Evolutionary conservation across 2,888 invertebrate species (phyloP).

Genomic region (Panzeria rudis): DNA sequence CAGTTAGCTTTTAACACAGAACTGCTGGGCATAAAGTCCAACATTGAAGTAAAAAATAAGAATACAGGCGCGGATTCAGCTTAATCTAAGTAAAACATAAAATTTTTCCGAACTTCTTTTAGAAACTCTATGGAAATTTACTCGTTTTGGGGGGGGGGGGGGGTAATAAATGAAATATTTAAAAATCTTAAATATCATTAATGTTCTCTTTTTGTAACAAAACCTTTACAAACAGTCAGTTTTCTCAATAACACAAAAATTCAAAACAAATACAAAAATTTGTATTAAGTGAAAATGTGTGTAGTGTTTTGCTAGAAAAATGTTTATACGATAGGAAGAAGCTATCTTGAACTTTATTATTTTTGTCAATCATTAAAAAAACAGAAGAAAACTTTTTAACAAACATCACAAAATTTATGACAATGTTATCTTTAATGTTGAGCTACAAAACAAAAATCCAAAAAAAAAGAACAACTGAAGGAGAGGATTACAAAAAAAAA

Average conservation of each 20-base stretch:
- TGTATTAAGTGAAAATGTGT: slow-evolving; percentile 60
- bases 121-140: too few relatives aligned
- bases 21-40: not conserved
- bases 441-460: slow-evolving; percentile 41
- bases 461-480: slow-evolving; percentile 15
- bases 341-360: slow-evolving; percentile 29
- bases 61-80: too few relatives aligned
- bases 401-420: slow-evolving; percentile 70
- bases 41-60: not conserved
- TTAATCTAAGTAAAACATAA: not conserved
- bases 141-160: too few relatives aligned
- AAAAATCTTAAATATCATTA: slow-evolving; percentile 60
- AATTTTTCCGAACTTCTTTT: too few relatives aligned
- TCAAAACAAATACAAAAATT: slow-evolving; percentile 5
- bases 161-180: slow-evolving; percentile 55
- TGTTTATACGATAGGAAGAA: too few relatives aligned
- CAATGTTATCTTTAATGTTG: slow-evolving; percentile 67
- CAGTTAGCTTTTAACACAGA: not conserved
- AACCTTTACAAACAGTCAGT: not conserved
- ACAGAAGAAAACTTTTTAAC: slow-evolving; percentile 33
- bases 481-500: not conserved
- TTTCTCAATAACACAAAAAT: slow-evolving; percentile 12
- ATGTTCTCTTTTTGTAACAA: slow-evolving; percentile 23
- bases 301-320: slow-evolving; percentile 45
- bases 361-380: slow-evolving; percentile 31